Conservation (phyloP, 2,797 vertebrate species). For the Gallirallus australis region DNA sequence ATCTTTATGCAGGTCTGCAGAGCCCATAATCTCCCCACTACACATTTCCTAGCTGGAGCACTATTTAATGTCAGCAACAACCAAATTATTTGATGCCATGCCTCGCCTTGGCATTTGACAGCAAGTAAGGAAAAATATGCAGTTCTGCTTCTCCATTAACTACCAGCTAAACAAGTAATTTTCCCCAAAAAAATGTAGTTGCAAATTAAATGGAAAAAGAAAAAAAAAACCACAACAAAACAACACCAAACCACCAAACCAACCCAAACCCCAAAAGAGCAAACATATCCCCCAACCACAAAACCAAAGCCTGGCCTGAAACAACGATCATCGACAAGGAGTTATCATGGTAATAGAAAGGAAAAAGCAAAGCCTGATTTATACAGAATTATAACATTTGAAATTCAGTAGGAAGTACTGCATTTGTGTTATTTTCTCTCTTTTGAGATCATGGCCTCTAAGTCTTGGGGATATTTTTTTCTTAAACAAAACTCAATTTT, state of each 20-base stretch:
- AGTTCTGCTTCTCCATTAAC: background rate
- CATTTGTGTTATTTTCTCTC: background rate
- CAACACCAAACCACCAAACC: too few species aligned
- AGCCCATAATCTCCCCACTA: background rate
- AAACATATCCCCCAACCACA: background rate
- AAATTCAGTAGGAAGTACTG: background rate
- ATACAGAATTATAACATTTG: background rate
- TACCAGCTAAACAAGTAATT: background rate
- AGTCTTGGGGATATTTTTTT: background rate
- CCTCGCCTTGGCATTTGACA: background rate
- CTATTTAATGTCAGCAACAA: background rate
- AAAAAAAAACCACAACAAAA: background rate
- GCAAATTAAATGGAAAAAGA: background rate
- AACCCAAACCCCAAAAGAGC: too few species aligned
- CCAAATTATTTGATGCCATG: background rate
- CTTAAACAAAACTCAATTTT: background rate
- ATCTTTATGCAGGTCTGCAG: background rate
- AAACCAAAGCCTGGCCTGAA: background rate
- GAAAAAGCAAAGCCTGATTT: background rate
- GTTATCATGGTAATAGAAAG: background rate
- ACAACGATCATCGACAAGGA: background rate
- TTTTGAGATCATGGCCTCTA: background rate
- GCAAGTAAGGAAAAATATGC: background rate
- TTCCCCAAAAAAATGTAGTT: background rate
- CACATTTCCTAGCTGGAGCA: background rate